phyloP scores from a whole-genome alignment of 2,113 vertebrate species.

The Spheniscus mendiculus region DNA sequence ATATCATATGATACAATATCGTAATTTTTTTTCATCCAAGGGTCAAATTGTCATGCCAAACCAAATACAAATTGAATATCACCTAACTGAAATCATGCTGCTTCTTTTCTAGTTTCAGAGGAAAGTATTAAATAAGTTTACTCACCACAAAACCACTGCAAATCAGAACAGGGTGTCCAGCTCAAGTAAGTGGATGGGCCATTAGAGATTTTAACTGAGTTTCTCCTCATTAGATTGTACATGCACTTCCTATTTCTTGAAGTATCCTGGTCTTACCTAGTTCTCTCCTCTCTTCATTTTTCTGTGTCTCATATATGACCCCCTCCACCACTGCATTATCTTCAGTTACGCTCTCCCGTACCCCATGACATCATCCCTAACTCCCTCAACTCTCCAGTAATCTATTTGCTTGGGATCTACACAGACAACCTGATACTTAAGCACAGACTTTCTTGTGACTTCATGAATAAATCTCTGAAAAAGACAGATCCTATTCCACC shows the following conservation, averaged over 20 bases:
- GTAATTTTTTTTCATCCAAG: not conserved
- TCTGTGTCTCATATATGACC: not conserved
- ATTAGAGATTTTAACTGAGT: not conserved
- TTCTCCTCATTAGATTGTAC: not conserved
- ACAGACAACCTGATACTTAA: not conserved
- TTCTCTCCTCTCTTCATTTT: not conserved
- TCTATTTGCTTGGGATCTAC: not conserved
- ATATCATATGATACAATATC: not conserved
- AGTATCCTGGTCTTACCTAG: not conserved
- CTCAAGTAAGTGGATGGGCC: not conserved
- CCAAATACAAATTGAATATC: not conserved
- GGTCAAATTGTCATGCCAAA: not conserved
- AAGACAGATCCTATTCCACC: not conserved
- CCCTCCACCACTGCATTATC: not conserved
- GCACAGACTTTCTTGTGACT: not conserved
- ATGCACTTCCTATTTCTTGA: not conserved
- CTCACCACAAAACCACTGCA: not conserved
- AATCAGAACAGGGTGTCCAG: constrained; percentile 4
- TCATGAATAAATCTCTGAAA: not conserved
- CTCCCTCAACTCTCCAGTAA: not conserved
- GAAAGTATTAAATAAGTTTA: not conserved
- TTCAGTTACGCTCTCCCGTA: not conserved
- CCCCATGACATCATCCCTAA: not conserved
- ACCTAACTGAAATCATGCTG: not conserved
- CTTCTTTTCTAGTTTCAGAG: constrained; percentile 27